Evolutionary conservation across 1,140 invertebrate genomes (phyloP).

Genomic region (Dinoponera quadriceps): DNA sequence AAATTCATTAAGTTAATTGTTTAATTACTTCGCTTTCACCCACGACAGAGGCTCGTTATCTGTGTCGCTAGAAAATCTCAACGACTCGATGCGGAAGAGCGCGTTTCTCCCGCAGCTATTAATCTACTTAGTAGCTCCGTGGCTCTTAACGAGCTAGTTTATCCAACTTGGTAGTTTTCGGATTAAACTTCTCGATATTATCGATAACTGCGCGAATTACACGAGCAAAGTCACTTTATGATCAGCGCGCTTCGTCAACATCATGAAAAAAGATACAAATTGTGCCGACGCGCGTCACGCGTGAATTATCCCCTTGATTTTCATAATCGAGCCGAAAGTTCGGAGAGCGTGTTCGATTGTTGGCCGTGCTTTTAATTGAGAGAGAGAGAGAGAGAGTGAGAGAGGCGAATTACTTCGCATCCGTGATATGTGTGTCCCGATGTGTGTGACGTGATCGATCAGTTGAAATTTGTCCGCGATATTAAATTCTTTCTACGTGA

Average conservation of each 20-base stretch:
- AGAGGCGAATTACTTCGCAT: too few species aligned
- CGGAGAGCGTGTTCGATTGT: not conserved
- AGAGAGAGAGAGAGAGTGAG: not conserved
- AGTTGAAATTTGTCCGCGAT: conserved; percentile 10
- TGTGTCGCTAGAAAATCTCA: not conserved
- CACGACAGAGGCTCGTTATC: not conserved
- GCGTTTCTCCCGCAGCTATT: conserved; percentile 1
- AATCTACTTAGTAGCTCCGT: conserved; percentile 28
- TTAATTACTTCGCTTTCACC: conserved; percentile 21
- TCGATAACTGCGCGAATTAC: conserved; percentile 21
- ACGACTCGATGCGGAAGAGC: not conserved
- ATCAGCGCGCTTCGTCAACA: not conserved
- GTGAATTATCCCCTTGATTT: conserved; percentile 12
- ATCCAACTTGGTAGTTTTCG: conserved; percentile 28
- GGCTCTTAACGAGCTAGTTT: conserved; percentile 32
- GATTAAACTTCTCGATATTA: conserved; percentile 21
- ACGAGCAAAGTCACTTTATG: conserved; percentile 10
- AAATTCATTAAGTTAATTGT: conserved; percentile 6
- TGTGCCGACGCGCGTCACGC: not conserved
- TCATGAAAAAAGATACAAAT: not conserved
- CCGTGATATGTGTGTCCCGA: too few species aligned
- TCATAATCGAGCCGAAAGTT: conserved; percentile 18
- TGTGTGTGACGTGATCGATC: not conserved
- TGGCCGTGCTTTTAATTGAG: conserved; percentile 8
- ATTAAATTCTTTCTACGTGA: not conserved